Conservation (phyloP, 2,797 vertebrate genomes). For the Spheniscus humboldti region DNA sequence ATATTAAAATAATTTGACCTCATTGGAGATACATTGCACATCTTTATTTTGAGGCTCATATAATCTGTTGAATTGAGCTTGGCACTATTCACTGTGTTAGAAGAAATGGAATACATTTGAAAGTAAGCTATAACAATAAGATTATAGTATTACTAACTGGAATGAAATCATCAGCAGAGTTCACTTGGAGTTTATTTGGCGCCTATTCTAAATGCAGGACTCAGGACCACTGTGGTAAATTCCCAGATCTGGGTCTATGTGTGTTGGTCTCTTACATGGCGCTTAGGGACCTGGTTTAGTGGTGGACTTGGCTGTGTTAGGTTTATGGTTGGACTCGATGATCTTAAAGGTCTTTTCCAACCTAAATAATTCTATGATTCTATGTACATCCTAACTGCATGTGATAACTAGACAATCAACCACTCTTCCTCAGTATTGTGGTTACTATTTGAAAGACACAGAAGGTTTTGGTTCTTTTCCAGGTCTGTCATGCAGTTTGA, state of each 20-base stretch:
- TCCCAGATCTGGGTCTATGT: not conserved
- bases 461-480: not conserved
- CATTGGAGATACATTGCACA: not conserved
- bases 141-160: not conserved
- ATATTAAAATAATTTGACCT: slow-evolving; percentile 30
- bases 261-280: not conserved
- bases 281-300: not conserved
- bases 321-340: not conserved
- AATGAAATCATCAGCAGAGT: not conserved
- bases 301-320: not conserved
- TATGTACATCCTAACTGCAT: accelerated
- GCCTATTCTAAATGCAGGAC: not conserved
- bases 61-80: slow-evolving; percentile 2
- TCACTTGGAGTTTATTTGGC: slow-evolving; percentile 2
- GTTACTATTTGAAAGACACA: not conserved
- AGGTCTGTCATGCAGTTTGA: not conserved
- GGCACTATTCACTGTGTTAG: not conserved
- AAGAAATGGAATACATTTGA: not conserved
- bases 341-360: not conserved
- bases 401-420: not conserved
- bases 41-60: slow-evolving; percentile 8
- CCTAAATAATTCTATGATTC: not conserved
- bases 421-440: not conserved
- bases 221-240: accelerated
- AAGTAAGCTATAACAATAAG: not conserved